Percentiles rank a stretch among this genome's conserved stretches.
phyloP scores from a whole-genome alignment of 2,888 invertebrate genomes.

The Orgyia antiqua region DNA sequence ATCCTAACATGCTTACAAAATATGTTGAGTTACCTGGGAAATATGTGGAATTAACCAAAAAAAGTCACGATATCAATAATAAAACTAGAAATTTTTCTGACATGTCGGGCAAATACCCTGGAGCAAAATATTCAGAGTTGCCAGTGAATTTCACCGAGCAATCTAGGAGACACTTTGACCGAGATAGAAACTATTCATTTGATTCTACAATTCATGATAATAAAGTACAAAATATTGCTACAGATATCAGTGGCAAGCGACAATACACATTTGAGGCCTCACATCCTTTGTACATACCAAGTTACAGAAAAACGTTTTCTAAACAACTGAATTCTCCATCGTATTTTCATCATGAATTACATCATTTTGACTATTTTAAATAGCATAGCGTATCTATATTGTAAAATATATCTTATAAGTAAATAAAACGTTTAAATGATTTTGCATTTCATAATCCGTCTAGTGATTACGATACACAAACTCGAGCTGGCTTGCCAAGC shows the following conservation, averaged over 20 bases:
- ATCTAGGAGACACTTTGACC: neutral
- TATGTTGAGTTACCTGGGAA: neutral
- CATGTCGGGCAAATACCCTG: too few relatives aligned
- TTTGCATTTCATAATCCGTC: constrained; percentile 29
- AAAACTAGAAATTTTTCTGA: neutral
- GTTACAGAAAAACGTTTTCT: constrained; percentile 12
- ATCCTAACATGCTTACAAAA: neutral
- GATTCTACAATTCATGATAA: constrained; percentile 22
- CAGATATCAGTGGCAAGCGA: constrained; percentile 19
- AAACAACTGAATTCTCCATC: constrained; percentile 27
- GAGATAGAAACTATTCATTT: constrained; percentile 4
- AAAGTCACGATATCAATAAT: neutral
- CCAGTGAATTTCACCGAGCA: neutral
- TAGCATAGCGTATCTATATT: constrained; percentile 18
- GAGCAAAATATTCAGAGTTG: neutral
- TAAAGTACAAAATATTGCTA: constrained; percentile 24
- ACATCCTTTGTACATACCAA: constrained; percentile 21
- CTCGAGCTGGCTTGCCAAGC: constrained; percentile 25
- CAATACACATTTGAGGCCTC: constrained; percentile 19
- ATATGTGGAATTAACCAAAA: neutral
- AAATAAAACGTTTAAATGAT: too few relatives aligned
- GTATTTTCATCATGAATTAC: constrained; percentile 45
- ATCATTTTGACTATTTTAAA: constrained; percentile 45
- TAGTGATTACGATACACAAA: constrained; percentile 30
- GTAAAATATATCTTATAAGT: too few relatives aligned